Base-by-base conservation (phyloP, 2,888 invertebrate genomes). In the Andrena trimmerana region DNA sequence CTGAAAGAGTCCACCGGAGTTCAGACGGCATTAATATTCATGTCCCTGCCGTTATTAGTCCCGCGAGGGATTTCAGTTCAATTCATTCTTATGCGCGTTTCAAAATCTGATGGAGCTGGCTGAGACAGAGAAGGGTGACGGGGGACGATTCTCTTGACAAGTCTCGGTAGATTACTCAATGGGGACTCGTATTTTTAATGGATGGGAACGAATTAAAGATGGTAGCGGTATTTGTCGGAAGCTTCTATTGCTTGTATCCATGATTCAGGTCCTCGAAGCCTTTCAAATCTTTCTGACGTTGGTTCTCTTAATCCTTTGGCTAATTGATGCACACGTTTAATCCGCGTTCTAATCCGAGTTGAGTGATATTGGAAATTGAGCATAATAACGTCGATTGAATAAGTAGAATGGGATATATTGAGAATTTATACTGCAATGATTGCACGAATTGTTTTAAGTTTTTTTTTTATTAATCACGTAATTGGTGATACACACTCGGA, bases 81-180 rank as follows among this genome's bases (percentile, higher is more conserved):
- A 83, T 83, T 83, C 78, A 83, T 83, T 81, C 81, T 73, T 77
- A 78, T 62, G 78, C 78, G 72, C 50, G 81, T 68, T 72, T 83
- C 65, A 70, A 78, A 81, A 83, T 82, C 77, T 73, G 81, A 83
- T 77, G 69, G 81, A 83, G 73, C 76, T 16, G 81, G 33, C 68
- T 42, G 42, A 16, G 16, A 42, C 5, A 16, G 42, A 4, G 24
- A 27, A 10, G 54, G 54, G 54, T 20, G 16, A 7, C 2, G 50
- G 72, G 48, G 52, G 31, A 52, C 68, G 79, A 59, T 72, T 65
- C 63, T 54, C 27, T 48, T 50, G 74, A 27, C 65, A 65, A 66
- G 60, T 48, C 52, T 36, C 24, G 16, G 69, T 29, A 59, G 65
- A 81, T 81, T 60, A 79, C 69, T 70, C 80, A 62, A 66, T 60